Conservation (phyloP, 92 coral and sea anemone genomes). For the Epizoanthus illoricatus region DNA sequence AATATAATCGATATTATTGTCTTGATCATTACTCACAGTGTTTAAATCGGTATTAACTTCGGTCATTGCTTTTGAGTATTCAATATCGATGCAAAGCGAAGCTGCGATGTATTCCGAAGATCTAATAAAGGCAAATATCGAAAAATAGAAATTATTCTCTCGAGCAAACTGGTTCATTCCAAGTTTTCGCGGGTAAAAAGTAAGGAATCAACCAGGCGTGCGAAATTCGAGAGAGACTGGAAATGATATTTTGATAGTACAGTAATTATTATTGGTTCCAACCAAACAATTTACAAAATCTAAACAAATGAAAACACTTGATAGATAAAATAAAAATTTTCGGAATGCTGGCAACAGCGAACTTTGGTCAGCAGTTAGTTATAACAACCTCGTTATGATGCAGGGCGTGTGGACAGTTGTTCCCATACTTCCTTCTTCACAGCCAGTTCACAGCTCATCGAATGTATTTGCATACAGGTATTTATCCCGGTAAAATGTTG, state of each 20-base stretch:
- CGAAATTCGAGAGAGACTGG: neutral
- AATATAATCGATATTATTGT: slow-evolving; percentile 1
- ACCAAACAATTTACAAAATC: neutral
- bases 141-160: too few species aligned
- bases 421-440: slow-evolving; percentile 42
- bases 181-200: slow-evolving; percentile 34
- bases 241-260: slow-evolving; percentile 9
- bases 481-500: slow-evolving; percentile 68
- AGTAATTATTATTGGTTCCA: slow-evolving; percentile 12
- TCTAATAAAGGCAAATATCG: too few species aligned
- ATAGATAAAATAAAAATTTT: slow-evolving; percentile 1
- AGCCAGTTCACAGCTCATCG: slow-evolving; percentile 50
- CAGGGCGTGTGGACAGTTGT: slow-evolving; percentile 66
- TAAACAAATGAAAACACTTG: slow-evolving; percentile 1
- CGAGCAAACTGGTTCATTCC: too few species aligned
- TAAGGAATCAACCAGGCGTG: too few species aligned
- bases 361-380: slow-evolving; percentile 21
- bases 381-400: slow-evolving; percentile 74
- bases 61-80: neutral
- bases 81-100: too few species aligned
- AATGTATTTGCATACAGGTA: slow-evolving; percentile 70
- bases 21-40: neutral
- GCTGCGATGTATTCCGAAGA: too few species aligned
- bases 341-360: slow-evolving; percentile 2
- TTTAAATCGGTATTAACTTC: neutral